A percentile compares a stretch with the other conserved stretches of the same genome.
Conservation (phyloP, 2,113 vertebrate species). For the Orycteropus afer region DNA sequence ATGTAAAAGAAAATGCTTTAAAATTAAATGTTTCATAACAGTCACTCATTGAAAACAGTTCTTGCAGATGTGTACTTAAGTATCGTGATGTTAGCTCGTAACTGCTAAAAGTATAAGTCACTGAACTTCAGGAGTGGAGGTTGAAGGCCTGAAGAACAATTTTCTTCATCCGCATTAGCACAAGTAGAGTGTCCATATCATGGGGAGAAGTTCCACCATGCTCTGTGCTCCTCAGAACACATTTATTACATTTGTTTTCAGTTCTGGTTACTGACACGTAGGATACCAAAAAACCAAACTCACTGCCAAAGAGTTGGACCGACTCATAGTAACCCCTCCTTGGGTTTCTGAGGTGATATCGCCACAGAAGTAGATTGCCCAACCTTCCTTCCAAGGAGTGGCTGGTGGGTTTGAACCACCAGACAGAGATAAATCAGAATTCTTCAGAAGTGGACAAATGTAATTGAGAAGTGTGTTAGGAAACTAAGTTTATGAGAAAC, state of each 20-base stretch:
- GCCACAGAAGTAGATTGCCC: too few species aligned
- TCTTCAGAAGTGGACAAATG: neutral
- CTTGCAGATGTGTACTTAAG: constrained; percentile 3
- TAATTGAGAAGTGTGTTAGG: neutral
- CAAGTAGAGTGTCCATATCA: rapidly evolving
- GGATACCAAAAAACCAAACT: too few species aligned
- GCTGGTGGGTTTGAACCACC: too few species aligned
- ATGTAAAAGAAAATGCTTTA: constrained; percentile 72
- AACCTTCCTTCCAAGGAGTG: too few species aligned
- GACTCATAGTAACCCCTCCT: too few species aligned
- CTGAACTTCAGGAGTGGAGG: neutral
- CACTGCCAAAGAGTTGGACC: too few species aligned
- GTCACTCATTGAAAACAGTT: constrained; percentile 61
- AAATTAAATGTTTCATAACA: constrained; percentile 69
- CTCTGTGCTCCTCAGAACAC: neutral
- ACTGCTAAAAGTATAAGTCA: neutral
- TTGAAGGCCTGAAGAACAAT: neutral
- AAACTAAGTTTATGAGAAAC: neutral
- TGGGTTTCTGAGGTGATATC: too few species aligned
- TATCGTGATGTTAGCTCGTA: neutral
- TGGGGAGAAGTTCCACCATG: neutral
- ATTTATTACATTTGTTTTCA: neutral
- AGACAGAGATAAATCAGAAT: neutral
- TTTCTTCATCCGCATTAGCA: neutral
- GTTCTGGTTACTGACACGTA: neutral